These are phyloP conservation scores for Cotesia chilonis DNA, from an alignment of 1,140 invertebrate species.

Conservation along the genomic window DNA sequence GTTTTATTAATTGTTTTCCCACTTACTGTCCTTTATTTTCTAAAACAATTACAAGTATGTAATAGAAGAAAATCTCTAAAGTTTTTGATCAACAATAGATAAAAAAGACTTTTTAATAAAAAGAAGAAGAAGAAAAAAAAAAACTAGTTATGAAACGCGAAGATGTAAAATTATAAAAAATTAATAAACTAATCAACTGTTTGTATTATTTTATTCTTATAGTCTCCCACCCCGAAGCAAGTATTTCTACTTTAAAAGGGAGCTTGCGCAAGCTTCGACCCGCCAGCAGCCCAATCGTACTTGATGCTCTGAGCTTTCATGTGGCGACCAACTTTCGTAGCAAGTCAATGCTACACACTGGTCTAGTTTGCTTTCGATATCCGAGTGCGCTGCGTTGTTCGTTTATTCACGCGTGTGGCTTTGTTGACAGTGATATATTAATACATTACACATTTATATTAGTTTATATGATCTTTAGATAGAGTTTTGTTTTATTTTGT, in stretches of 20 bases:
- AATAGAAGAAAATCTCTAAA: no score
- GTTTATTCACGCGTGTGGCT: conserved; percentile 1
- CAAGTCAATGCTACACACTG: neutral
- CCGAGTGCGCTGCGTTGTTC: neutral
- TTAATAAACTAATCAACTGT: no score
- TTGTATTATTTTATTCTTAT: neutral
- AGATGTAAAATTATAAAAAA: no score
- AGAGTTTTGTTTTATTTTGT: no score
- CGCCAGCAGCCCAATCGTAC: conserved; percentile 24
- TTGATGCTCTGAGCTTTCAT: conserved; percentile 19
- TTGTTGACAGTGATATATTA: neutral
- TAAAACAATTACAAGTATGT: no score
- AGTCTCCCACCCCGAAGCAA: neutral
- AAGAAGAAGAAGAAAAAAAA: neutral
- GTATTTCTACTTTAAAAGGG: neutral
- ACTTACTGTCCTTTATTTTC: no score
- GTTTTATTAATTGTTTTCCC: no score
- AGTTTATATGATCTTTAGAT: no score
- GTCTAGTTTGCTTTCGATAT: neutral
- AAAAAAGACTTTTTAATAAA: no score
- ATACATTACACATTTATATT: no score
- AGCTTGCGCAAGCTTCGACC: conserved; percentile 31
- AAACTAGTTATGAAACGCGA: neutral
- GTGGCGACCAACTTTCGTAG: conserved; percentile 20
- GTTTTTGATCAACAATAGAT: conserved; percentile 15